Conservation (phyloP, 2,888 invertebrate species). For the Folsomia candida region DNA sequence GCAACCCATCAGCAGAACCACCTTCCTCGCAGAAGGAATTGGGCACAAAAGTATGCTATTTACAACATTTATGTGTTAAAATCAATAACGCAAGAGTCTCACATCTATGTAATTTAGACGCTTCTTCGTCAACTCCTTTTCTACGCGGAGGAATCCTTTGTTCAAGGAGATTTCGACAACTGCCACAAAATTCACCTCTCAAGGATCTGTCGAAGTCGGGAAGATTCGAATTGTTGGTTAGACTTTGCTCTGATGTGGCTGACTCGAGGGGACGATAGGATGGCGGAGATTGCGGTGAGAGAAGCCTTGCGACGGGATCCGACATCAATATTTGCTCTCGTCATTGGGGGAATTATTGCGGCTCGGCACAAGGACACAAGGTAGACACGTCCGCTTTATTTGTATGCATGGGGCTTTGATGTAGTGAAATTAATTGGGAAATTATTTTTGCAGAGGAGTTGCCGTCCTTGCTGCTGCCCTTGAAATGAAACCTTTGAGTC, state of each 20-base stretch:
- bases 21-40: neutral
- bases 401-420: too few species aligned
- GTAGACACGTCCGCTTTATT: too few species aligned
- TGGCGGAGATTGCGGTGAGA: constrained; percentile 41
- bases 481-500: constrained; percentile 29
- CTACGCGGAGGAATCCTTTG: constrained; percentile 43
- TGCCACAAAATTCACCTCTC: constrained; percentile 42
- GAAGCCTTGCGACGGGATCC: constrained; percentile 43
- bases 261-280: constrained; percentile 35
- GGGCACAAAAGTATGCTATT: neutral
- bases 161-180: constrained; percentile 42
- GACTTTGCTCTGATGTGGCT: constrained; percentile 47
- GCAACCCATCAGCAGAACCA: constrained; percentile 9
- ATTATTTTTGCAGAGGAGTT: too few species aligned
- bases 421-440: too few species aligned
- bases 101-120: too few species aligned
- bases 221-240: constrained; percentile 35
- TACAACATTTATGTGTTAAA: too few species aligned
- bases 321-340: constrained; percentile 32
- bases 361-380: constrained; percentile 28
- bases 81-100: constrained; percentile 20
- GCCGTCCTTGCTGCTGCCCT: constrained; percentile 33
- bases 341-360: constrained; percentile 38
- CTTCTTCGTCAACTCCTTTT: constrained; percentile 24
- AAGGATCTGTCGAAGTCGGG: constrained; percentile 34